phyloP scores from a whole-genome alignment of 2,113 vertebrate species.

The Plestiodon gilberti region DNA sequence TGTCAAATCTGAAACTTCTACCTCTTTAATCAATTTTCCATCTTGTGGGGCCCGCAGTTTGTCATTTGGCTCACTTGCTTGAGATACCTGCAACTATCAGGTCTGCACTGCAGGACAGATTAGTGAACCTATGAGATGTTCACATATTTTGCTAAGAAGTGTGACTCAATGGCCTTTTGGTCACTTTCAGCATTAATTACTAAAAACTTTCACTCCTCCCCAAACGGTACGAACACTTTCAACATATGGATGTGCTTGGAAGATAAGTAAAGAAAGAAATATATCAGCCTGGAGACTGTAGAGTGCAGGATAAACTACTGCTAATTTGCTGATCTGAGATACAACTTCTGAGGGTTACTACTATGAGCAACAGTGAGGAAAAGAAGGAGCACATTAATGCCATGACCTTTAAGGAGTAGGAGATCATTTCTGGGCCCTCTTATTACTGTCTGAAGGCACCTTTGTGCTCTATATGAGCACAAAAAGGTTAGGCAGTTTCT shows the following conservation, averaged over 20 bases:
- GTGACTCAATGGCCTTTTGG: not conserved
- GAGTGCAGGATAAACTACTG: not conserved
- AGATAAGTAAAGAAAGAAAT: not conserved
- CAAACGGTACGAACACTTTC: not conserved
- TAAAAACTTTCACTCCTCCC: not conserved
- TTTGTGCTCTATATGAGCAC: not conserved
- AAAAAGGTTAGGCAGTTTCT: not conserved
- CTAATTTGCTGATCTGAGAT: not conserved
- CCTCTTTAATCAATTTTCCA: not conserved
- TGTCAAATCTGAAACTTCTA: not conserved
- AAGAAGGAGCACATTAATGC: not conserved
- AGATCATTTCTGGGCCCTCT: not conserved
- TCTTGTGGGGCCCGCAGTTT: not conserved
- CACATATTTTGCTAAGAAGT: not conserved
- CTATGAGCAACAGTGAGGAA: not conserved
- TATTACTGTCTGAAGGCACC: not conserved
- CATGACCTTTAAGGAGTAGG: not conserved
- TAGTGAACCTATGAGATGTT: not conserved
- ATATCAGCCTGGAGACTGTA: too few relatives aligned
- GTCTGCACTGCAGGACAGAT: not conserved
- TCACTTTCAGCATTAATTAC: not conserved
- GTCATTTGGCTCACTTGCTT: not conserved
- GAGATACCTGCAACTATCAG: not conserved
- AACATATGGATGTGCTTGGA: not conserved
- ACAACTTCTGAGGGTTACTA: rapidly evolving